These are phyloP conservation scores for Oscheius sp. DNA, from an alignment of 2,888 invertebrate species.

Conservation along the genomic window DNA sequence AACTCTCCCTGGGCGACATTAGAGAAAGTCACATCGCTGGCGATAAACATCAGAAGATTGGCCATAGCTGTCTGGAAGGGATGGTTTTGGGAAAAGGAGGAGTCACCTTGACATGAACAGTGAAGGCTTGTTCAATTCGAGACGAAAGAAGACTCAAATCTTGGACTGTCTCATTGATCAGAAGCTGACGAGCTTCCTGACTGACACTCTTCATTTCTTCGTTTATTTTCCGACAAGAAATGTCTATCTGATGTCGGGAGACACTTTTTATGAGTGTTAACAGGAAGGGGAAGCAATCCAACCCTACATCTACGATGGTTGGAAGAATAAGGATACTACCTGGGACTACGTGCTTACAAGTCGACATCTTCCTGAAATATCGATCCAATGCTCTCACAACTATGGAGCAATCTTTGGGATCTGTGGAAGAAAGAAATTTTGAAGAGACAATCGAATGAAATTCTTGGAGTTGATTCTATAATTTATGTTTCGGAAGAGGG, in stretches of 20 bases:
- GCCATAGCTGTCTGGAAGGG: conserved; percentile 61
- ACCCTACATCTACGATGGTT: too few species aligned
- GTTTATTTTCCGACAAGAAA: conserved; percentile 51
- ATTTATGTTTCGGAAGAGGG: background rate
- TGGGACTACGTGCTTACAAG: conserved; percentile 44
- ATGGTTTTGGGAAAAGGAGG: background rate
- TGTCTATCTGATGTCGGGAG: conserved; percentile 59
- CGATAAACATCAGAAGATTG: conserved; percentile 67
- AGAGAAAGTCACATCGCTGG: conserved; percentile 67
- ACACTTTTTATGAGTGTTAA: conserved; percentile 54
- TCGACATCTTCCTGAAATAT: conserved; percentile 65
- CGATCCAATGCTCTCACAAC: conserved; percentile 68
- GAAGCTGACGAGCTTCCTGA: conserved; percentile 39
- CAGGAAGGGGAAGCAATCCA: conserved; percentile 56
- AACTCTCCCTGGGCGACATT: conserved; percentile 49
- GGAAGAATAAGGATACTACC: conserved; percentile 30
- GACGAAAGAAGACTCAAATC: conserved; percentile 33
- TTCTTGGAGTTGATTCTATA: conserved; percentile 36
- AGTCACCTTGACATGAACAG: conserved; percentile 60
- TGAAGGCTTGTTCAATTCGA: conserved; percentile 60
- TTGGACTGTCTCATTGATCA: background rate
- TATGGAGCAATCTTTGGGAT: conserved; percentile 62
- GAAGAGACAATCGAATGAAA: conserved; percentile 41
- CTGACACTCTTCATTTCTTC: conserved; percentile 41
- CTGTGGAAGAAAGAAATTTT: conserved; percentile 47